These are phyloP conservation scores for Suricata suricatta DNA, from an alignment of 2,113 vertebrate genomes.

Conservation along the genomic window DNA sequence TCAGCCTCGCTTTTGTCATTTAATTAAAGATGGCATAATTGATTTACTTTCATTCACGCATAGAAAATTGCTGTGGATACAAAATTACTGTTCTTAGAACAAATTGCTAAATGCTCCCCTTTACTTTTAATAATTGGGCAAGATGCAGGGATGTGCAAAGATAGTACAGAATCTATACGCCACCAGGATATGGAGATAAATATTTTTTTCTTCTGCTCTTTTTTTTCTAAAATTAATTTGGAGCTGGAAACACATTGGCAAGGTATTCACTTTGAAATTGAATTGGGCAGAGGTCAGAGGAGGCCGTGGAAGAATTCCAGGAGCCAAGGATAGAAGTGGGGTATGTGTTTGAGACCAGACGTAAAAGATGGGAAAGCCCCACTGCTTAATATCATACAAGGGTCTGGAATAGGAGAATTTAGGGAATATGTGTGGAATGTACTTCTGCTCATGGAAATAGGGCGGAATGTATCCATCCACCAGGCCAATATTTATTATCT, in stretches of 20 bases:
- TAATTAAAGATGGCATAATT: constrained; percentile 51
- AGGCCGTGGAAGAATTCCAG: background rate
- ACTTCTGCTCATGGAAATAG: background rate
- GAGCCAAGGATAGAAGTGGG: background rate
- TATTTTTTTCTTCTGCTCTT: background rate
- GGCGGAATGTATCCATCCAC: background rate
- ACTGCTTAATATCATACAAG: background rate
- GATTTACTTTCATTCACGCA: constrained; percentile 42
- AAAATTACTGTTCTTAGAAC: constrained; percentile 54
- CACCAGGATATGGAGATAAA: background rate
- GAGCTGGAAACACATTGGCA: background rate
- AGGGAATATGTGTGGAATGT: background rate
- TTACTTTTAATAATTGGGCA: constrained; percentile 53
- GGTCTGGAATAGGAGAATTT: background rate
- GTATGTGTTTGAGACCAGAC: background rate
- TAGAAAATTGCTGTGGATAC: constrained; percentile 30
- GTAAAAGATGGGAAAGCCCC: background rate
- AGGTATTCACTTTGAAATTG: background rate
- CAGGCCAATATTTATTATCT: background rate
- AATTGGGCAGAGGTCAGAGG: background rate
- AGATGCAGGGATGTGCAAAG: background rate
- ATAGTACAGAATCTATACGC: background rate
- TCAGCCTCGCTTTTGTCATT: background rate
- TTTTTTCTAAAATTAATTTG: constrained; percentile 30
- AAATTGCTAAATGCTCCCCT: constrained; percentile 37